Evolutionary conservation across 2,797 vertebrate species (phyloP).

Genomic region (Podarcis siculus): DNA sequence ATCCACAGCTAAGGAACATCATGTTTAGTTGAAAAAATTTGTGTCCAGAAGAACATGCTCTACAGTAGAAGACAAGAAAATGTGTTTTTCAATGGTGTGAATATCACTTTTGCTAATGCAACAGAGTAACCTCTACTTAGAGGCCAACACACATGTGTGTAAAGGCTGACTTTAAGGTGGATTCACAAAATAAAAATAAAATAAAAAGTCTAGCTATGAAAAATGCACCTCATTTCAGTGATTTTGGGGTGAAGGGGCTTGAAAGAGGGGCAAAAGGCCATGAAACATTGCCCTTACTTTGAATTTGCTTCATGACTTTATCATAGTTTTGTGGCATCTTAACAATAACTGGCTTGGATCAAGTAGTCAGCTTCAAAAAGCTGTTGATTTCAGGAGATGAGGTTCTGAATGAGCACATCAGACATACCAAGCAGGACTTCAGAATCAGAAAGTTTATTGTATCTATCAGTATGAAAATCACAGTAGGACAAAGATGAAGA

Average conservation of each 20-base stretch:
- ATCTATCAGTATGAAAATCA: conserved; percentile 27
- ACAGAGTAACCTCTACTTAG: not conserved
- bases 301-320: too few species aligned
- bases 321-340: too few species aligned
- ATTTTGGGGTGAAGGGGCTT: too few species aligned
- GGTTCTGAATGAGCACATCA: not conserved
- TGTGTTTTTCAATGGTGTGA: not conserved
- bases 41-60: not conserved
- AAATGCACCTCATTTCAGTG: not conserved
- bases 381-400: not conserved
- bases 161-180: not conserved
- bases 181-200: not conserved
- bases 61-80: not conserved
- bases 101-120: too few species aligned
- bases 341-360: too few species aligned
- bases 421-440: not conserved
- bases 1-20: too few species aligned
- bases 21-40: too few species aligned
- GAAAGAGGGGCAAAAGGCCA: too few species aligned
- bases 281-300: too few species aligned
- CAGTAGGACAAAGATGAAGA: not conserved
- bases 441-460: not conserved
- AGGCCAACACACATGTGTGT: not conserved
- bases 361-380: too few species aligned
- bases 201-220: too few species aligned